Evolutionary conservation across 2,888 invertebrate genomes (phyloP).

Genomic region (Lithophane socia): DNA sequence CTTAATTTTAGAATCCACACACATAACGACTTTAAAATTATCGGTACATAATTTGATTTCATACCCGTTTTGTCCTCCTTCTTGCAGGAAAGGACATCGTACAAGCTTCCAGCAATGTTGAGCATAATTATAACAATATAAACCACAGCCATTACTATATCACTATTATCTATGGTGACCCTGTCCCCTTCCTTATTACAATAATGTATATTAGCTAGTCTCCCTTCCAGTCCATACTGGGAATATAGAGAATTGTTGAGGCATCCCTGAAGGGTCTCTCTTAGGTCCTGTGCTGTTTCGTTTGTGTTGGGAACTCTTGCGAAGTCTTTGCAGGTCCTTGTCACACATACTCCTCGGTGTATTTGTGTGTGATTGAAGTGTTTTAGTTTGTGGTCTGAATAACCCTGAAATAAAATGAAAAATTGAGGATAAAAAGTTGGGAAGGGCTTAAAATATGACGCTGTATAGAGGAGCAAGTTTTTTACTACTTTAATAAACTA

Average conservation of each 20-base stretch:
- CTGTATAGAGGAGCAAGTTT: neutral
- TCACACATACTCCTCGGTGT: constrained; percentile 83
- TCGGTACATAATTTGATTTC: neutral
- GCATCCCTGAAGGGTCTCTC: constrained; percentile 79
- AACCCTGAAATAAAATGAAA: constrained; percentile 75
- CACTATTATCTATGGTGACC: constrained; percentile 72
- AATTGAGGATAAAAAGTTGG: neutral
- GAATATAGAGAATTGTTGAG: constrained; percentile 79
- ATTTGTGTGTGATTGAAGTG: constrained; percentile 85
- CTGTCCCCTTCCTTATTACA: constrained; percentile 76
- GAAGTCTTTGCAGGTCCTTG: constrained; percentile 75
- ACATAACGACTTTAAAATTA: neutral
- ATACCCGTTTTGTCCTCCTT: constrained; percentile 72
- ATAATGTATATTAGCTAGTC: constrained; percentile 74
- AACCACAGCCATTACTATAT: constrained; percentile 76
- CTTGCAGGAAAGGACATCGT: constrained; percentile 71
- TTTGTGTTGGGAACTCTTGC: constrained; percentile 46
- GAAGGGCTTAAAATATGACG: neutral
- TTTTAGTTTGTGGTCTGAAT: constrained; percentile 79
- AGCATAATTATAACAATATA: constrained; percentile 77
- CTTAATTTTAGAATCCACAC: neutral
- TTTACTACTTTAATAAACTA: neutral
- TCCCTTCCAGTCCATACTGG: constrained; percentile 77
- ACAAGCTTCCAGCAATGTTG: constrained; percentile 80
- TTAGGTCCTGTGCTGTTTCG: constrained; percentile 69